phyloP scores from a whole-genome alignment of 1,140 invertebrate species.

The Zaprionus kolodkinae region DNA sequence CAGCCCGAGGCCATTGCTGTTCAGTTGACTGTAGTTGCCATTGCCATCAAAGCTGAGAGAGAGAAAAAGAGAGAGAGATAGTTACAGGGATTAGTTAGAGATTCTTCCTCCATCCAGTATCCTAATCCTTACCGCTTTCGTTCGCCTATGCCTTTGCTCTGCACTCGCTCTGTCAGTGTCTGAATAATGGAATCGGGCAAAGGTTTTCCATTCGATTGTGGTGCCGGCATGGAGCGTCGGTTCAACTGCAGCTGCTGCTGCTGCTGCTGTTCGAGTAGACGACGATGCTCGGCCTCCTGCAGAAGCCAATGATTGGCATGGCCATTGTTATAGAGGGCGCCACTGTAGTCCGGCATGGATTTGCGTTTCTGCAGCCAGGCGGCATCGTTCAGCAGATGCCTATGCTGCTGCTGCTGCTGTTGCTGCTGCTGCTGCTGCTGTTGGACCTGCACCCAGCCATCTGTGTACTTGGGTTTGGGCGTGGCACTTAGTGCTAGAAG shows the following conservation, averaged over 20 bases:
- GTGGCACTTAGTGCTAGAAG: conserved; percentile 91
- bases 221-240: conserved; percentile 52
- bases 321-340: conserved; percentile 86
- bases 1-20: conserved; percentile 41
- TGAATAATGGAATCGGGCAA: conserved; percentile 90
- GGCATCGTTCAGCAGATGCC: conserved; percentile 60
- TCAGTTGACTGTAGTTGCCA: conserved; percentile 66
- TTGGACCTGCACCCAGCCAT: conserved; percentile 82
- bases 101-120: background rate
- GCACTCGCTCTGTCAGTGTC: conserved; percentile 89
- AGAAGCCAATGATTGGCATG: conserved; percentile 94
- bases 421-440: conserved; percentile 64
- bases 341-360: conserved; percentile 86
- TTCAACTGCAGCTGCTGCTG: conserved; percentile 73
- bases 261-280: conserved; percentile 86
- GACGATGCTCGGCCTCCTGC: conserved; percentile 95
- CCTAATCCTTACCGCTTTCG: conserved; percentile 77
- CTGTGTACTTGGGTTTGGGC: conserved; percentile 89
- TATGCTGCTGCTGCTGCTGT: conserved; percentile 27
- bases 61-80: background rate
- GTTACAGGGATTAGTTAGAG: background rate
- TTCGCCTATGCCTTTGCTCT: conserved; percentile 86
- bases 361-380: conserved; percentile 87
- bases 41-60: conserved; percentile 65
- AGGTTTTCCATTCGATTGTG: conserved; percentile 84